A percentile compares a stretch with the other conserved stretches of the same genome.
These are phyloP conservation scores for Oenanthe oenanthe DNA, from an alignment of 2,113 vertebrate species.

Conservation along the genomic window DNA sequence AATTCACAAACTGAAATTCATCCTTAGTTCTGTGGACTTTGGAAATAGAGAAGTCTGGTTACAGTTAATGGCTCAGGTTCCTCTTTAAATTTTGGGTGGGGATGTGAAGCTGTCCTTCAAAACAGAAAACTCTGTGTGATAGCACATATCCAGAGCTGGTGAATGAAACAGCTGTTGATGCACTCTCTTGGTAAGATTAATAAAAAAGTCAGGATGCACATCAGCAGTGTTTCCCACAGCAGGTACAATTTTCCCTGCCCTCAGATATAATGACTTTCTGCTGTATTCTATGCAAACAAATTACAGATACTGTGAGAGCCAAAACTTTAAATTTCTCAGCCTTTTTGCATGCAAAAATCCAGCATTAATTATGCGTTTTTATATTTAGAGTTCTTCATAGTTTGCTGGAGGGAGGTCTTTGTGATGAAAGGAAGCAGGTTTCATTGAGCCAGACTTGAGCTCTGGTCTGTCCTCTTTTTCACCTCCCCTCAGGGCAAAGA, in stretches of 20 bases:
- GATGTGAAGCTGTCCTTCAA: not conserved
- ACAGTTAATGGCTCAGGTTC: not conserved
- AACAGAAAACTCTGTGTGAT: not conserved
- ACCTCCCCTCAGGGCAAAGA: conserved; percentile 73
- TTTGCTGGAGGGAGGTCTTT: conserved; percentile 61
- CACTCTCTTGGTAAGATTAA: not conserved
- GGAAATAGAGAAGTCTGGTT: not conserved
- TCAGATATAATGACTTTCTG: not conserved
- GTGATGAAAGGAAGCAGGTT: conserved; percentile 67
- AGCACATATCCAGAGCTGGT: not conserved
- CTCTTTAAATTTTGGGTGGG: not conserved
- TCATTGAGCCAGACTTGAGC: conserved; percentile 47
- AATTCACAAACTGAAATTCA: not conserved
- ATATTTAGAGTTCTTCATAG: not conserved
- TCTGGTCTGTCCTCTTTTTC: conserved; percentile 74
- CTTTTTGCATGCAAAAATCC: conserved; percentile 46
- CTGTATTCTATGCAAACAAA: conserved; percentile 35
- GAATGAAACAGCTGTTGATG: not conserved
- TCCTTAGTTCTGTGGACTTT: not conserved
- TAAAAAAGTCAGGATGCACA: not conserved
- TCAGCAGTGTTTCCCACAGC: conserved; percentile 41
- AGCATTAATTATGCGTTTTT: conserved; percentile 49
- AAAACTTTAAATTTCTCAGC: conserved; percentile 38
- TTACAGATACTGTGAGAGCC: conserved; percentile 48
- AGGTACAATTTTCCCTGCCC: conserved; percentile 5